These are phyloP conservation scores for Remorina albescens DNA, from an alignment of 2,797 vertebrate genomes.

Conservation along the genomic window DNA sequence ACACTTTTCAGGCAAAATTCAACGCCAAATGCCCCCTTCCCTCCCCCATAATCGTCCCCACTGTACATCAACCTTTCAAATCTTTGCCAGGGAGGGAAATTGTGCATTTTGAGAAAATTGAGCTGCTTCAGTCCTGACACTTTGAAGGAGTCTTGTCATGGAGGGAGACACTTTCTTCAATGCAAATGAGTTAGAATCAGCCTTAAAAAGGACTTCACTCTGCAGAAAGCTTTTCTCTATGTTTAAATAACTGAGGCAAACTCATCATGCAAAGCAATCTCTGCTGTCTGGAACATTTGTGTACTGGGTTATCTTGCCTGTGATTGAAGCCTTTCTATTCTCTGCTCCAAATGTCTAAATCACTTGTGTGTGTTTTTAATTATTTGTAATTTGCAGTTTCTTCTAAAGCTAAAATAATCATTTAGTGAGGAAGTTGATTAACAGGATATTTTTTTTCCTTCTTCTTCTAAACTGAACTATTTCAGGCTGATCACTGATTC, in stretches of 20 bases:
- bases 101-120: not conserved
- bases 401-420: not conserved
- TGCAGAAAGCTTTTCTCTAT: not conserved
- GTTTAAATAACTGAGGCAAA: not conserved
- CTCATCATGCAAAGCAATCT: not conserved
- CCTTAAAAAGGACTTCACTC: not conserved
- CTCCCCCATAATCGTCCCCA: not conserved
- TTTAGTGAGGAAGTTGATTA: not conserved
- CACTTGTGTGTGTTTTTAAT: not conserved
- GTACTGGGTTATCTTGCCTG: not conserved
- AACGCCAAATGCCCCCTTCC: not conserved
- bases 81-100: not conserved
- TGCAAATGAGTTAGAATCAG: not conserved
- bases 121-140: not conserved
- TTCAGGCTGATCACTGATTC: too few species aligned
- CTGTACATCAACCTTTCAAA: not conserved
- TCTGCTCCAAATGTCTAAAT: not conserved
- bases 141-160: not conserved
- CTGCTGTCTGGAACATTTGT: not conserved
- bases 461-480: too few species aligned
- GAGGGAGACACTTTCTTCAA: not conserved
- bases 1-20: conserved; percentile 12
- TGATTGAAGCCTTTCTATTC: not conserved
- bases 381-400: not conserved
- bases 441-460: too few species aligned